Evolutionary conservation across 2,797 vertebrate genomes (phyloP).

Genomic region (Coranthus polyacanthus): DNA sequence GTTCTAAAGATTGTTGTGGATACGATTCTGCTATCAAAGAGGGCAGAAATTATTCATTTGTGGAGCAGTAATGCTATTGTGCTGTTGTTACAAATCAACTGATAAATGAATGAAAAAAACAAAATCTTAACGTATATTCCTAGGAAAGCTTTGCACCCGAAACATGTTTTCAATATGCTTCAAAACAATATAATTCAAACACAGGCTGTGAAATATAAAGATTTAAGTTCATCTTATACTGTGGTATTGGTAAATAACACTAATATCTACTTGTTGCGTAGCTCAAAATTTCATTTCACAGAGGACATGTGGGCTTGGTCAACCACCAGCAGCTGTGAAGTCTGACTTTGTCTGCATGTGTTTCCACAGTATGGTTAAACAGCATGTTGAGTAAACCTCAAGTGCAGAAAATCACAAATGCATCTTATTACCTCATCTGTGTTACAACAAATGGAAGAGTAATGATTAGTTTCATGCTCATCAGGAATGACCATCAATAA

Average conservation of each 20-base stretch:
- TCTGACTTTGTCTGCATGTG: constrained; percentile 33
- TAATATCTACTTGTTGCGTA: constrained; percentile 10
- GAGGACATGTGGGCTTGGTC: constrained; percentile 28
- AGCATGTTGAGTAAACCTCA: constrained; percentile 42
- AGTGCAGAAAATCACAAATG: constrained; percentile 45
- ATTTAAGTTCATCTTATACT: too few relatives aligned
- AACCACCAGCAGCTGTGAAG: constrained; percentile 35
- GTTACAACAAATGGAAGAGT: constrained; percentile 51
- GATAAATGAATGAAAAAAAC: too few relatives aligned
- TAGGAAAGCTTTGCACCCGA: too few relatives aligned
- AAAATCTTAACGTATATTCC: too few relatives aligned
- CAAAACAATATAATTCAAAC: too few relatives aligned
- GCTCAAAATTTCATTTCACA: constrained; percentile 6
- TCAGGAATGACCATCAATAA: constrained; percentile 56
- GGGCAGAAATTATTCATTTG: neutral
- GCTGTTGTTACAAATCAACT: constrained; percentile 1
- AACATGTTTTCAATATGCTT: too few relatives aligned
- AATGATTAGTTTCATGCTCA: constrained; percentile 55
- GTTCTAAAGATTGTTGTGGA: neutral
- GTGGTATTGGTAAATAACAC: too few relatives aligned
- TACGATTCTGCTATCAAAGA: too few relatives aligned
- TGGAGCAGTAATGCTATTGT: constrained; percentile 15
- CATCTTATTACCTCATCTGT: constrained; percentile 56
- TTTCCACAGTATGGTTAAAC: too few relatives aligned
- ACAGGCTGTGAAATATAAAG: too few relatives aligned